phyloP scores from a whole-genome alignment of 2,797 vertebrate species.

The Manis pentadactyla region DNA sequence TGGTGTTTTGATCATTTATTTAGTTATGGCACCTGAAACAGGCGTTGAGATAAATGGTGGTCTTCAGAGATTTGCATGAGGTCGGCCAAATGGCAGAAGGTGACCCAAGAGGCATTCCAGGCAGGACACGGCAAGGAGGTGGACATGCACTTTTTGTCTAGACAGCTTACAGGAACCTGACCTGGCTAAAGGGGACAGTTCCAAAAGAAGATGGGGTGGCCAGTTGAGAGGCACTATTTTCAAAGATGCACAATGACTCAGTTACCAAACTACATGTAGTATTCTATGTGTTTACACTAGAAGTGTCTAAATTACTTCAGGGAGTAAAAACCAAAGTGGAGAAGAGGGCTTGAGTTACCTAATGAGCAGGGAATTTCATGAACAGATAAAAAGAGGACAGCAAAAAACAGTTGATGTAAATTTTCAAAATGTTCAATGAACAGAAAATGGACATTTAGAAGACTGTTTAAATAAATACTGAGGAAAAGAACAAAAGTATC shows the following conservation, averaged over 20 bases:
- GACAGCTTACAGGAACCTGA: background rate
- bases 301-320: background rate
- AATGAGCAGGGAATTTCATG: background rate
- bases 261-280: background rate
- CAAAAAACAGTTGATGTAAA: background rate
- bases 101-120: background rate
- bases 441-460: background rate
- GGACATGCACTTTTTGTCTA: background rate
- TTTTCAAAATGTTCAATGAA: background rate
- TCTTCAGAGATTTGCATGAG: background rate
- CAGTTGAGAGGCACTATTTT: background rate
- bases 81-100: background rate
- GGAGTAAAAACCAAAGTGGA: background rate
- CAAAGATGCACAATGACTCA: background rate
- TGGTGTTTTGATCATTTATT: background rate
- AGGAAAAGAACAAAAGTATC: background rate
- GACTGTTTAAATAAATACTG: background rate
- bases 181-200: accelerated
- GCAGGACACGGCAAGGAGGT: background rate
- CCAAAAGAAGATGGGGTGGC: background rate
- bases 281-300: background rate
- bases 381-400: background rate
- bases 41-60: background rate
- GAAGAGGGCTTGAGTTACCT: background rate
- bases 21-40: background rate